phyloP scores from a whole-genome alignment of 1,140 invertebrate species.

The Drosophila nebulosa region DNA sequence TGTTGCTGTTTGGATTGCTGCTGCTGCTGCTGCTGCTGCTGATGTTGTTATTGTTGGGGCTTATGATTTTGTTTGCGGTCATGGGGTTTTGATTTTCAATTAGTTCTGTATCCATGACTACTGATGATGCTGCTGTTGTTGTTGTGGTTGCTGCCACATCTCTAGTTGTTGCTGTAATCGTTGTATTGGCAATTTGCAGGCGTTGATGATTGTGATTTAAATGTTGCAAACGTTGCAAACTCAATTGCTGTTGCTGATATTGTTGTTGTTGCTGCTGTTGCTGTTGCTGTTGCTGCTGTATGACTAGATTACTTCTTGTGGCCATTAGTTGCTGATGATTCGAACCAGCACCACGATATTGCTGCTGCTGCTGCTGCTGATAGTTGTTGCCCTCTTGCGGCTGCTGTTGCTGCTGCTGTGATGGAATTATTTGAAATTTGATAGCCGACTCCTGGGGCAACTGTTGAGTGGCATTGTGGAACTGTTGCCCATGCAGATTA shows the following conservation, averaged over 20 bases:
- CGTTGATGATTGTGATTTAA: conserved; percentile 75
- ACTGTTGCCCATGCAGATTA: conserved; percentile 54
- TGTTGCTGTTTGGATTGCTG: conserved; percentile 35
- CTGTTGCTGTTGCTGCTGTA: conserved; percentile 61
- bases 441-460: conserved; percentile 73
- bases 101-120: conserved; percentile 71
- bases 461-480: conserved; percentile 69
- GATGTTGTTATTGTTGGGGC: conserved; percentile 36
- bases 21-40: conserved; percentile 20
- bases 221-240: conserved; percentile 68
- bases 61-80: conserved; percentile 58
- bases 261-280: conserved; percentile 64
- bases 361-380: conserved; percentile 67
- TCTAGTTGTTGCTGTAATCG: conserved; percentile 71
- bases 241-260: conserved; percentile 61
- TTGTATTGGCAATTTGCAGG: conserved; percentile 78
- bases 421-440: conserved; percentile 81
- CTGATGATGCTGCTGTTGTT: conserved; percentile 14
- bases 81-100: conserved; percentile 73
- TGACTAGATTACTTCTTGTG: conserved; percentile 68
- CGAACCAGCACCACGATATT: conserved; percentile 58
- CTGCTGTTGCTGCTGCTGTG: conserved; percentile 67
- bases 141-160: conserved; percentile 36
- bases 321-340: conserved; percentile 56
- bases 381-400: conserved; percentile 45